Evolutionary conservation across 1,140 invertebrate genomes (phyloP).

Genomic region (Neodiprion pinetum): DNA sequence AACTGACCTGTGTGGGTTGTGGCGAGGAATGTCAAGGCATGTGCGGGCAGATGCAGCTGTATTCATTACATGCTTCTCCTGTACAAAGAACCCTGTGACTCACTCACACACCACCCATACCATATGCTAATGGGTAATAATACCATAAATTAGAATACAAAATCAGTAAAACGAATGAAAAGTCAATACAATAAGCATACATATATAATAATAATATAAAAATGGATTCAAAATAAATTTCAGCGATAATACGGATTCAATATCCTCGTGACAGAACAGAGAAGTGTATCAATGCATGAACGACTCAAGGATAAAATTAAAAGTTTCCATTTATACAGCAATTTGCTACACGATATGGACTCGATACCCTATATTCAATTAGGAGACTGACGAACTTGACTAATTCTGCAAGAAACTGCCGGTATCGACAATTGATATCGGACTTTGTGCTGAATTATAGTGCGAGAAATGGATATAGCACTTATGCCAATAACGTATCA

Average conservation of each 20-base stretch:
- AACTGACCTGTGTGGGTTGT: constrained; percentile 59
- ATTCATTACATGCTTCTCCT: constrained; percentile 61
- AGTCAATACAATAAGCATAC: not conserved
- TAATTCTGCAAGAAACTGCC: too few relatives aligned
- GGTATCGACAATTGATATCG: too few relatives aligned
- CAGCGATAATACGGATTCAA: not conserved
- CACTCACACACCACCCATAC: constrained; percentile 53
- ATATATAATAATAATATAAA: constrained; percentile 7
- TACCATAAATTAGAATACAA: not conserved
- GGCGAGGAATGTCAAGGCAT: constrained; percentile 59
- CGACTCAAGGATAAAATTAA: too few relatives aligned
- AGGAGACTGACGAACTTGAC: too few relatives aligned
- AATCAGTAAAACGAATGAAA: not conserved
- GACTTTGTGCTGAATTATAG: too few relatives aligned
- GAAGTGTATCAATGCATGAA: too few relatives aligned
- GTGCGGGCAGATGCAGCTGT: constrained; percentile 55
- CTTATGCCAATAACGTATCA: too few relatives aligned
- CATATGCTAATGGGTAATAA: not conserved
- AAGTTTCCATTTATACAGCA: too few relatives aligned
- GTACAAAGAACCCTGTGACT: constrained; percentile 60
- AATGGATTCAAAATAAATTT: constrained; percentile 13
- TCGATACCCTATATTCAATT: too few relatives aligned
- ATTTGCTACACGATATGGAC: too few relatives aligned
- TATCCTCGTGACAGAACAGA: too few relatives aligned
- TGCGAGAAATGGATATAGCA: too few relatives aligned